Conservation (phyloP, 2,113 vertebrate species). For the Cyprinodon brontotheroides region DNA sequence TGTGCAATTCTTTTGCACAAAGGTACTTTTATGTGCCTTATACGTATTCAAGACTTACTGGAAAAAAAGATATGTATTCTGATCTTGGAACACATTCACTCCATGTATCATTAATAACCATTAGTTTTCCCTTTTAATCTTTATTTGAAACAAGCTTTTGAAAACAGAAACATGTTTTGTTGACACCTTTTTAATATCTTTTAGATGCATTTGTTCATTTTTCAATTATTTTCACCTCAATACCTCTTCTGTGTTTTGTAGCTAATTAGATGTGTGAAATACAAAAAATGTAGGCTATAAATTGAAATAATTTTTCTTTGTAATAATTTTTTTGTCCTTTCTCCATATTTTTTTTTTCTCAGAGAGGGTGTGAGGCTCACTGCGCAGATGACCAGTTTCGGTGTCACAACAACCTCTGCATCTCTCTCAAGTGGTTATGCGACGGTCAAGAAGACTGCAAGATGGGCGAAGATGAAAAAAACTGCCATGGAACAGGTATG, state of each 20-base stretch:
- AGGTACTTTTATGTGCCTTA: too few species aligned
- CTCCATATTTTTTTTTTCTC: slow-evolving; percentile 42
- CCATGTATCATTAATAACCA: too few species aligned
- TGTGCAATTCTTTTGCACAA: too few species aligned
- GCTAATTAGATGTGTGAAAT: not conserved
- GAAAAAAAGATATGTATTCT: too few species aligned
- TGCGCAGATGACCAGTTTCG: slow-evolving; percentile 94
- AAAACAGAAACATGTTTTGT: not conserved
- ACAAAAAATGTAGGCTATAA: not conserved
- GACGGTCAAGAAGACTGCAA: slow-evolving; percentile 97
- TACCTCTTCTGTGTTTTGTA: not conserved
- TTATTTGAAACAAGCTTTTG: not conserved
- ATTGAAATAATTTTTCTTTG: not conserved
- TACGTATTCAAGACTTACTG: too few species aligned
- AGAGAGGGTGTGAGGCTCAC: slow-evolving; percentile 92
- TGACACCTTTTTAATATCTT: not conserved
- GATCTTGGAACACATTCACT: too few species aligned
- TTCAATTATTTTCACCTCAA: not conserved
- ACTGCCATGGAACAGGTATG: slow-evolving; percentile 86
- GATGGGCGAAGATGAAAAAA: slow-evolving; percentile 92
- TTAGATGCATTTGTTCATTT: not conserved
- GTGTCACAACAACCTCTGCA: slow-evolving; percentile 93
- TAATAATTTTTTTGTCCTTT: not conserved
- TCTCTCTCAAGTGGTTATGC: slow-evolving; percentile 91
- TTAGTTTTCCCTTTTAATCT: not conserved